phyloP scores from a whole-genome alignment of 2,797 vertebrate species.

The Clarias platycephalus region DNA sequence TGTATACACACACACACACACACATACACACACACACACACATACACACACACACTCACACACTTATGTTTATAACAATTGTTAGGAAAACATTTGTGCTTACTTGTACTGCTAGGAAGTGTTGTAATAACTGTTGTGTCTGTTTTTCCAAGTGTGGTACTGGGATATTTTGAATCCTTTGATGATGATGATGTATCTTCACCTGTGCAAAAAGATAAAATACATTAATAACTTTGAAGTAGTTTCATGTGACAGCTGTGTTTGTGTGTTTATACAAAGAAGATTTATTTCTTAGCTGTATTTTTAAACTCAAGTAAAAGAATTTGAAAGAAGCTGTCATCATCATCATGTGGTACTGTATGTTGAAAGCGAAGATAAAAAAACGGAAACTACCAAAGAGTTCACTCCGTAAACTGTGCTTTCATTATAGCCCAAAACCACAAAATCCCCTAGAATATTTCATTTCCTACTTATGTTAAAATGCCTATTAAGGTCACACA shows the following conservation, averaged over 20 bases:
- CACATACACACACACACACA: too few relatives aligned
- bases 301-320: too few relatives aligned
- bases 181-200: slow-evolving; percentile 6
- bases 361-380: slow-evolving; percentile 38
- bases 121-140: slow-evolving; percentile 18
- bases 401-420: slow-evolving; percentile 41
- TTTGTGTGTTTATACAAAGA: not conserved
- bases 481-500: slow-evolving; percentile 23
- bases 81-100: slow-evolving; percentile 36
- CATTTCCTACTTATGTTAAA: slow-evolving; percentile 46
- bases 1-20: too few relatives aligned
- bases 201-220: slow-evolving; percentile 7
- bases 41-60: too few relatives aligned
- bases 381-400: slow-evolving; percentile 45
- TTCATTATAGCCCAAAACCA: slow-evolving; percentile 54
- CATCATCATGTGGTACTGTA: slow-evolving; percentile 51
- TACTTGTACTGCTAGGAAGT: slow-evolving; percentile 56
- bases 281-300: not conserved
- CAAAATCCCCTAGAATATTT: slow-evolving; percentile 49
- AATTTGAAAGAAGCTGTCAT: slow-evolving; percentile 22
- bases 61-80: not conserved
- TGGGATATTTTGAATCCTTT: not conserved
- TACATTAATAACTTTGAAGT: not conserved
- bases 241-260: not conserved
- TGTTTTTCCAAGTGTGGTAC: slow-evolving; percentile 31